These are phyloP conservation scores for Lasioglossum malachurum DNA, from an alignment of 2,888 invertebrate species.

Conservation along the genomic window DNA sequence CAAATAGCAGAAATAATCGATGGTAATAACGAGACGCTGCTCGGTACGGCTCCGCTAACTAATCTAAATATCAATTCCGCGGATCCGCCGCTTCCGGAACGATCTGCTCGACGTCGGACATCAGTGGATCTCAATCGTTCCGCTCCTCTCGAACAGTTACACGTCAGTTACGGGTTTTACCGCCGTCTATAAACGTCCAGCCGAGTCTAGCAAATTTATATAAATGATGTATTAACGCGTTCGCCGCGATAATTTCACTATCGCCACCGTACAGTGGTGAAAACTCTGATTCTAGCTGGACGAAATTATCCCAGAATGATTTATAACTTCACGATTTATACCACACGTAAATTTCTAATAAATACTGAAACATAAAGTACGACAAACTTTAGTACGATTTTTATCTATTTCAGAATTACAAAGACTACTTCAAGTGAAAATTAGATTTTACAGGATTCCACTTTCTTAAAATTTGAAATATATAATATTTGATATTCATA, in stretches of 20 bases:
- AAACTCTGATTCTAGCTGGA: not conserved
- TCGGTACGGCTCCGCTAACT: slow-evolving; percentile 40
- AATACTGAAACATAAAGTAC: too few relatives aligned
- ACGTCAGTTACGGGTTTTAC: not conserved
- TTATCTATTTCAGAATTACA: too few relatives aligned
- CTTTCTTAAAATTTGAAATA: too few relatives aligned
- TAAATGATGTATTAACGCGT: not conserved
- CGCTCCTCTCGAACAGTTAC: not conserved
- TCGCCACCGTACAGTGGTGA: not conserved
- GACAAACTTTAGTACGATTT: too few relatives aligned
- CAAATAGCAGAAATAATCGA: slow-evolving; percentile 57
- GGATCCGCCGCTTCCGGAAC: slow-evolving; percentile 57
- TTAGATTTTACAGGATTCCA: too few relatives aligned
- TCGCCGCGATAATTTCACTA: not conserved
- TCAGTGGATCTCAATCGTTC: slow-evolving; percentile 37
- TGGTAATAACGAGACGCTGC: slow-evolving; percentile 50
- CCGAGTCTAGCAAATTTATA: not conserved
- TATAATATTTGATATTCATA: too few relatives aligned
- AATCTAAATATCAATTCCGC: slow-evolving; percentile 68
- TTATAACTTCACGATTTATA: not conserved
- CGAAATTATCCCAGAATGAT: not conserved
- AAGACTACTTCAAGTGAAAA: too few relatives aligned
- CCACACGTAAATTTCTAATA: too few relatives aligned
- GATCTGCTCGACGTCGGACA: not conserved
- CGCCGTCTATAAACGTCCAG: not conserved